These are phyloP conservation scores for Cephalopterus ornatus DNA, from an alignment of 2,113 vertebrate genomes.

Conservation along the genomic window DNA sequence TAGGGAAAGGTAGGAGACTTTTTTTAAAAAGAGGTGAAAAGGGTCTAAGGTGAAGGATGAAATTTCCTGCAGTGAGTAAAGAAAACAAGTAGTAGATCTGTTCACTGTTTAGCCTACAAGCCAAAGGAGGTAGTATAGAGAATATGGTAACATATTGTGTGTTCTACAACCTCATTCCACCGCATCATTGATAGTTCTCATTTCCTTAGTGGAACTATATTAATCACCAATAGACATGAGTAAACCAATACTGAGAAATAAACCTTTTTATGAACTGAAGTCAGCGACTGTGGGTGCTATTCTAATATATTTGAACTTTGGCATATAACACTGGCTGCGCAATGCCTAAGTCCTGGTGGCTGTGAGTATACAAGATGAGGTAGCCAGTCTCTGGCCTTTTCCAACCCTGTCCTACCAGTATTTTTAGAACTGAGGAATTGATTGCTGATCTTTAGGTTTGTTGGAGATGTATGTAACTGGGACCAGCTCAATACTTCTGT, in stretches of 20 bases:
- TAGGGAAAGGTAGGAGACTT: background rate
- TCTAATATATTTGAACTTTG: background rate
- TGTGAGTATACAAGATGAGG: background rate
- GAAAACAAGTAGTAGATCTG: background rate
- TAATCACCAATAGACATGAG: background rate
- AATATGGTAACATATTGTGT: background rate
- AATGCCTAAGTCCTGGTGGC: background rate
- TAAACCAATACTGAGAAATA: background rate
- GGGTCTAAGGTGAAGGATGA: background rate
- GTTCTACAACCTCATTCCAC: background rate
- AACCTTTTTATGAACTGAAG: background rate
- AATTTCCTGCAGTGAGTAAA: background rate
- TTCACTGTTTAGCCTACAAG: background rate
- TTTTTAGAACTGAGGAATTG: background rate
- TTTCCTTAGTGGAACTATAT: background rate
- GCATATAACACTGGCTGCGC: background rate
- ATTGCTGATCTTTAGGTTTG: background rate
- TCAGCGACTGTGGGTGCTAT: rapidly evolving
- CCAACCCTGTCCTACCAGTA: background rate
- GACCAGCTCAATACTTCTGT: background rate
- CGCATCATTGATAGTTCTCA: background rate
- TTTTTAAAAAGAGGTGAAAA: background rate
- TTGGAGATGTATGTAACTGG: background rate
- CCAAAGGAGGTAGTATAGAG: background rate
- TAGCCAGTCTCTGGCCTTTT: background rate